Evolutionary conservation across 2,113 vertebrate species (phyloP), one percentile per base, ranked within the genome.

Genomic region (Sisor rabdophorus): DNA sequence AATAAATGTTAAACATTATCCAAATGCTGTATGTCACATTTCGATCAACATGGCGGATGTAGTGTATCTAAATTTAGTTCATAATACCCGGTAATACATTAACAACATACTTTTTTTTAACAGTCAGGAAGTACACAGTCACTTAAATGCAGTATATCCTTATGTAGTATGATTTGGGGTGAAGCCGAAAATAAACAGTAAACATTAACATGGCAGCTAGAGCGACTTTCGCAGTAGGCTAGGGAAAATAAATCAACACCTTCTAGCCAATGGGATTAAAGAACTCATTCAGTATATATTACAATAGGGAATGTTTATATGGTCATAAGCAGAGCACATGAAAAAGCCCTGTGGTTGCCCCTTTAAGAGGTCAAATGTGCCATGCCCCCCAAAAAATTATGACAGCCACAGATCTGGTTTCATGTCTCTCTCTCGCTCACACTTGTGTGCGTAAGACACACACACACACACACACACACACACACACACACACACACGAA

Each of bases 341-440:
- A 60, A 44, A 67, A 48, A 50, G 58, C 30, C 26, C 40, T 69
- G 61, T 54, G 69, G 76, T 79, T 40, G 77, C 22, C 53, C 63
- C 73, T 82, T 82, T 76, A 73, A 82, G 80, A 79, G 71, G 81
- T 82, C 81, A 79, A 79, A 79, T 69, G 73, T 67, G 64, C 48
- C 30, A 72, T 68, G 77, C 60, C 55, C 73, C n/a, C 61, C 40
- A 44, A 69, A 50, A 73, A 76, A 72, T 75, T 76, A 60, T 79
- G 77, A 69, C 77, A 76, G 81, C 47, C 73, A n/a, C 16, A 47
- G 69, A 77, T 82, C 77, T 68, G 77, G 81, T 82, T 76, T 73
- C 81, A 72, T 17, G 63, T 78, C 53, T 79, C 78, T 54, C 52
- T 54, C 50, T 11, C 50, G 13, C 50, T 1, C n/a, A 20, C 12